Evolutionary conservation across 2,113 vertebrate species (phyloP), one percentile per base, ranked within the genome.

Genomic region (Talpa occidentalis): DNA sequence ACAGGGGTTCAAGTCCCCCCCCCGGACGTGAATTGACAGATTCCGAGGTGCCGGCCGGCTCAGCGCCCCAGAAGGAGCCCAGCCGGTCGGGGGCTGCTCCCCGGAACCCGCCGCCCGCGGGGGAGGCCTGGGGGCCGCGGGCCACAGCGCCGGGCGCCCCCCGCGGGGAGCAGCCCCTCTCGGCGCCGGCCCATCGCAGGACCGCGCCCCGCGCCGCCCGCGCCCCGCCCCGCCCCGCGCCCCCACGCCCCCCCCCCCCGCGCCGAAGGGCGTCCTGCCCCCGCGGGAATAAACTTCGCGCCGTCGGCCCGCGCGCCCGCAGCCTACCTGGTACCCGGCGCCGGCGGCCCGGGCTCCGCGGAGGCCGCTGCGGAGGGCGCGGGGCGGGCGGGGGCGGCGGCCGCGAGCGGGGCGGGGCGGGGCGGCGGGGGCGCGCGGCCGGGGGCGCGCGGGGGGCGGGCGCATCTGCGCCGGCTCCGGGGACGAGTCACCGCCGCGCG

Each of bases 211-310:
- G n/a, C n/a, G n/a, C n/a, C n/a, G n/a, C n/a, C n/a, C n/a, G n/a
- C n/a, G n/a, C n/a, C n/a, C n/a, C n/a, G n/a, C n/a, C n/a, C n/a
- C n/a, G n/a, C n/a, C n/a, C n/a, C n/a, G n/a, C n/a, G n/a, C n/a
- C n/a, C n/a, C n/a, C n/a, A n/a, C n/a, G 64, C 64, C 15, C n/a
- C 17, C 35, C 21, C 30, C 10, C 2, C 59, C 26, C 26, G 6
- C 19, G 62, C 17, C 15, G 91, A 97, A 98, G 97, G 97, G 91
- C 97, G 96, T 52, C 93, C 26, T 42, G 47, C 0, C 64, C 8
- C 96, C 80, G 95, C n/a, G 94, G 79, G 91, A 94, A 97, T 96
- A 98, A 98, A 98, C 96, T 98, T 98, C 94, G 90, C 67, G 91
- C n/a, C n/a, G n/a, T n/a, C n/a, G n/a, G n/a, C n/a, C n/a, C n/a